Conservation (phyloP, 2,888 invertebrate species). For the Brachynemurus nebulosus region DNA sequence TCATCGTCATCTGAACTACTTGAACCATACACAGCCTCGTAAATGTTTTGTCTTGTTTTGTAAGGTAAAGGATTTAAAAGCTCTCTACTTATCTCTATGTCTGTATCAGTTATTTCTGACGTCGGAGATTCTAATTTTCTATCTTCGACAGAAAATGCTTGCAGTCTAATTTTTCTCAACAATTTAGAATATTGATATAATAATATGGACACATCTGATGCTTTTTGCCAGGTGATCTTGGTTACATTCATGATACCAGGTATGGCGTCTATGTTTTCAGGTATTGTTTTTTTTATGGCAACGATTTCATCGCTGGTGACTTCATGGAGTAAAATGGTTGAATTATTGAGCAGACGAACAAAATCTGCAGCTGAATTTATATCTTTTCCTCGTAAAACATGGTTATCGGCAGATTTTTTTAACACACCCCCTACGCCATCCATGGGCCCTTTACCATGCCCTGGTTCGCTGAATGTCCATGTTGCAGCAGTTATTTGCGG, state of each 20-base stretch:
- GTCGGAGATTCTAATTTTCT: no score
- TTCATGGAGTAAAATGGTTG: conserved; percentile 14
- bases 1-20: conserved; percentile 10
- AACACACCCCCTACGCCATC: conserved; percentile 10
- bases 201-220: no score
- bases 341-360: conserved; percentile 14
- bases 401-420: conserved; percentile 13
- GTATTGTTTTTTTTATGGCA: conserved; percentile 10
- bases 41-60: conserved; percentile 11
- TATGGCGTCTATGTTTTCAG: conserved; percentile 6
- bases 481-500: conserved; percentile 14
- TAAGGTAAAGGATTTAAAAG: conserved; percentile 4
- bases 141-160: conserved; percentile 7
- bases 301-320: neutral
- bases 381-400: conserved; percentile 16
- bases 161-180: neutral
- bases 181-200: no score
- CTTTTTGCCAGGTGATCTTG: conserved; percentile 6
- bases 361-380: conserved; percentile 17
- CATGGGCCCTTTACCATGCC: conserved; percentile 9
- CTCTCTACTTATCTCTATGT: conserved; percentile 5
- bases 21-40: conserved; percentile 9
- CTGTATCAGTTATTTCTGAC: conserved; percentile 3
- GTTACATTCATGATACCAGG: conserved; percentile 8
- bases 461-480: conserved; percentile 13